A percentile compares a stretch with the other conserved stretches of the same genome.
phyloP scores from a whole-genome alignment of 1,140 invertebrate genomes.

The Brachionus paranguensis region DNA sequence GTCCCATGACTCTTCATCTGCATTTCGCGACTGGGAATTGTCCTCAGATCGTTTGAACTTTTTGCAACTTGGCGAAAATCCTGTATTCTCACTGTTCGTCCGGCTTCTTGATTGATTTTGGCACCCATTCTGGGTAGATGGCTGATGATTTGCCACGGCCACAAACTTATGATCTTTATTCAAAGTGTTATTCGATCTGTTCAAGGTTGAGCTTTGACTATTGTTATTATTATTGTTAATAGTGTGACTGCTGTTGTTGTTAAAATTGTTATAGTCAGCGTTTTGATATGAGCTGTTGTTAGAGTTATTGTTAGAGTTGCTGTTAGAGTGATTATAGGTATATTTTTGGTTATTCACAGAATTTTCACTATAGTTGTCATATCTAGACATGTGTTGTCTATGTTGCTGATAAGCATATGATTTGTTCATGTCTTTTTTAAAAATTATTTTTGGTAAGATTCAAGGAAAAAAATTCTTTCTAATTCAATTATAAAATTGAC shows the following conservation, averaged over 20 bases:
- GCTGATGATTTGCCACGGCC: background rate
- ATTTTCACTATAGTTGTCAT: background rate
- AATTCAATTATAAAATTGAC: too few species aligned
- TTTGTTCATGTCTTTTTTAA: conserved; percentile 7
- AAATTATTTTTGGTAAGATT: background rate
- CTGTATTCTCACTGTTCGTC: background rate
- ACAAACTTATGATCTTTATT: background rate
- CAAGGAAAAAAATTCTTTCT: background rate
- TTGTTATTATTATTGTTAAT: background rate
- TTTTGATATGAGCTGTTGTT: background rate
- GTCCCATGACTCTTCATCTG: background rate
- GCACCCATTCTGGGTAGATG: background rate
- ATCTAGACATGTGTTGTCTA: background rate
- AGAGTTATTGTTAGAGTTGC: background rate
- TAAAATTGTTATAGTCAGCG: background rate
- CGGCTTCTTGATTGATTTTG: background rate
- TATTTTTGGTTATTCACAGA: background rate
- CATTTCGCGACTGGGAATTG: background rate
- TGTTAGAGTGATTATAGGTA: background rate
- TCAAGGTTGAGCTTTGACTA: background rate
- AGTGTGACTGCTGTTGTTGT: background rate
- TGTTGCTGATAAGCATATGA: background rate
- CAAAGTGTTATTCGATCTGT: background rate
- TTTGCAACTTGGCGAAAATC: background rate
- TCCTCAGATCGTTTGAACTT: conserved; percentile 20